Percentiles rank a stretch among this genome's conserved stretches.
Conservation (phyloP, 2,888 invertebrate species). For the Hydropsyche betteni region DNA sequence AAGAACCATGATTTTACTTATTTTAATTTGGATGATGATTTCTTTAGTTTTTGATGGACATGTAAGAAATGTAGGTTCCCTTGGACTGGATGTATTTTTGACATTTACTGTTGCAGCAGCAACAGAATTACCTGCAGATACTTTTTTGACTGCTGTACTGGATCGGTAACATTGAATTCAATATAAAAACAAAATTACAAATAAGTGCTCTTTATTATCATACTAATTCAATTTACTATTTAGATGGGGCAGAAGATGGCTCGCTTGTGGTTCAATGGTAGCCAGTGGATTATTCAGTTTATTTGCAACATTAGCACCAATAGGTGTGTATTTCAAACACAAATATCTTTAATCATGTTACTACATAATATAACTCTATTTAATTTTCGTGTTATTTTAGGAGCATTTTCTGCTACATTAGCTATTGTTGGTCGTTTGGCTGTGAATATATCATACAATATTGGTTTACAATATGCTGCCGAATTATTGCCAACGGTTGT, state of each 20-base stretch:
- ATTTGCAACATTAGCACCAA: slow-evolving; percentile 77
- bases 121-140: slow-evolving; percentile 86
- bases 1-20: slow-evolving; percentile 78
- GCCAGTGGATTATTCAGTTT: slow-evolving; percentile 83
- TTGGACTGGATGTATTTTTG: slow-evolving; percentile 83
- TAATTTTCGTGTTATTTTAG: slow-evolving; percentile 57
- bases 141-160: slow-evolving; percentile 78
- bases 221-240: slow-evolving; percentile 11
- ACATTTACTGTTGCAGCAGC: slow-evolving; percentile 86
- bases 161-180: slow-evolving; percentile 61
- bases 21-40: slow-evolving; percentile 90
- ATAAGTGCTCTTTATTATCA: background rate
- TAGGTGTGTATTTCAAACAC: slow-evolving; percentile 62
- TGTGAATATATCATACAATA: slow-evolving; percentile 90
- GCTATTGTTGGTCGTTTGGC: slow-evolving; percentile 86
- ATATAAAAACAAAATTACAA: background rate
- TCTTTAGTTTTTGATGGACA: slow-evolving; percentile 89
- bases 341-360: background rate
- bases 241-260: slow-evolving; percentile 85
- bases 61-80: slow-evolving; percentile 85
- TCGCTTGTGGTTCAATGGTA: slow-evolving; percentile 84
- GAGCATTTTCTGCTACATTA: slow-evolving; percentile 76
- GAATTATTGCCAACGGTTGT: slow-evolving; percentile 89
- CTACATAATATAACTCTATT: background rate
- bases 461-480: slow-evolving; percentile 88